Base-by-base conservation (phyloP, 2,113 vertebrate genomes). In the Cnemophilus loriae region DNA sequence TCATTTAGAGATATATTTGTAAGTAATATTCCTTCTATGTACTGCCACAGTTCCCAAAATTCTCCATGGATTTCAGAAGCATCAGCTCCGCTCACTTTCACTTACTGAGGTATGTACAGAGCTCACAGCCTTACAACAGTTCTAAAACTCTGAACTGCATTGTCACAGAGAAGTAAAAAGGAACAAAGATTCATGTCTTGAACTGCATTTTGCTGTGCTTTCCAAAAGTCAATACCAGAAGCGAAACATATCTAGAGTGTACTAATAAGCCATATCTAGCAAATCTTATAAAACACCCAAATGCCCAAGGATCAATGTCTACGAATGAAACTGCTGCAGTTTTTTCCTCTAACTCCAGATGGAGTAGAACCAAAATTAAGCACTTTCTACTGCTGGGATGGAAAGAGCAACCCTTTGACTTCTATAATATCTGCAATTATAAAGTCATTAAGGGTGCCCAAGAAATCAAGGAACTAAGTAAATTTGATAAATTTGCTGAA, bases 311-410 rank as follows among this genome's bases (percentile, higher is more conserved):
- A 79, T 61, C 61, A 44, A 3, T 20, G 33, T 17, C 30, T 42
- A 23, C 27, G 20, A n/a, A 41, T 60, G 13, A 90, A 87, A 53
- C 1, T 27, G 32, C 0, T 46, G 19, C 0, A 1, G n/a, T 59
- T 90, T 64, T 39, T 41, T 49, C 24, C 23, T 78, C 41, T n/a
- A 82, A 37, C 7, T 70, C 27, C 10, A 47, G 18, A 23, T 55
- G 21, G 32, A 70, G 3, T 14, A 20, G 27, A 67, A 61, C 2
- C 19, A 68, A 30, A 75, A 82, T 47, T n/a, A 52, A 74, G 74
- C 3, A 56, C 56, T 61, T 63, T n/a, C 24, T 53, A 8, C 28
- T 44, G 22, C 24, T 65, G 19, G 18, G 21, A 83, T 39, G 56
- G 57, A 67, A 91, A 70, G 39, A 7, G 14, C 7, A 86, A 67